Conservation (phyloP, 2,113 vertebrate genomes). For the Mormyrus lacerda region DNA sequence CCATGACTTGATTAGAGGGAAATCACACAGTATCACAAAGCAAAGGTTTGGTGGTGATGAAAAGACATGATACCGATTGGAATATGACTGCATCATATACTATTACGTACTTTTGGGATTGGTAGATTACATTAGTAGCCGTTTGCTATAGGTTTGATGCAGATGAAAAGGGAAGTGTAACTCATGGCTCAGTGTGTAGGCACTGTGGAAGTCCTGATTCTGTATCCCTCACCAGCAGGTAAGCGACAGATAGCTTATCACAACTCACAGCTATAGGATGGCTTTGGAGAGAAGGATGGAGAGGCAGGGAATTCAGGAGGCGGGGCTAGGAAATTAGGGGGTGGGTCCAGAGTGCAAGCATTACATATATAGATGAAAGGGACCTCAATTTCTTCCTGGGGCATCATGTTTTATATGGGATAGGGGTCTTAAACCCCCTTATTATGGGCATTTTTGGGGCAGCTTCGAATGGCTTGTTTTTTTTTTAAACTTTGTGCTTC, state of each 20-base stretch:
- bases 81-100: neutral
- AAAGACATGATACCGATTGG: neutral
- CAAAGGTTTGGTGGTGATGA: neutral
- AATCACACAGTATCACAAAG: neutral
- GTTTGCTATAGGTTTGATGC: neutral
- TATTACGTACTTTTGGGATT: neutral
- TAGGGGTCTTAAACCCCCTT: neutral
- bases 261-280: neutral
- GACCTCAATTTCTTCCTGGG: neutral
- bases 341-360: conserved; percentile 7
- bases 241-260: neutral
- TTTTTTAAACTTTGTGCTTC: neutral
- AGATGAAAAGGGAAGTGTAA: neutral
- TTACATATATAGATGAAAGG: conserved; percentile 15
- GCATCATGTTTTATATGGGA: conserved; percentile 3
- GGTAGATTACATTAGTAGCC: neutral
- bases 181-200: neutral
- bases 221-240: neutral
- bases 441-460: neutral
- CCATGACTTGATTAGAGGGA: neutral
- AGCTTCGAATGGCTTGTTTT: neutral
- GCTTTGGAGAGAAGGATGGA: conserved; percentile 29
- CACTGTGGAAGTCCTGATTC: neutral
- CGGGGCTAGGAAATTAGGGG: conserved; percentile 8
- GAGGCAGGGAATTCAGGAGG: conserved; percentile 15